Conservation (phyloP, 2,888 invertebrate genomes). For the Athalia cordata region DNA sequence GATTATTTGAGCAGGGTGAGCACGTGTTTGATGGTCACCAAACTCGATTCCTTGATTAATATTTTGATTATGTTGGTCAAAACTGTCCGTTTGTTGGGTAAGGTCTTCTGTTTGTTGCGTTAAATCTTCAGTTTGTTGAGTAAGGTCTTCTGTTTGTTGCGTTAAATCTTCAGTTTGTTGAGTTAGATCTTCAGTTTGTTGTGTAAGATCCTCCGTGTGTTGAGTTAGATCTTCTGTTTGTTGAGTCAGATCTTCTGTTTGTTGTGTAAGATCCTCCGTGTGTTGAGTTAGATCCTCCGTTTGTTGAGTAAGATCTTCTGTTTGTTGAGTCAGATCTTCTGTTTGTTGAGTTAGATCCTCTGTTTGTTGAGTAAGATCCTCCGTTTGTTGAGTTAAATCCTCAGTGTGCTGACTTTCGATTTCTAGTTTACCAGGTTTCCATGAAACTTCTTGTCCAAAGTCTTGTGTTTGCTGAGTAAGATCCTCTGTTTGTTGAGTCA, state of each 20-base stretch:
- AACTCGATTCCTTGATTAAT: slow-evolving; percentile 47
- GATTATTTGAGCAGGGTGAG: not conserved
- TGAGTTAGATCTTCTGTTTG: slow-evolving; percentile 53
- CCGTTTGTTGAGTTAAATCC: slow-evolving; percentile 51
- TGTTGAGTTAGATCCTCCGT: slow-evolving; percentile 52
- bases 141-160: slow-evolving; percentile 66
- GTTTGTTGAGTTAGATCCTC: slow-evolving; percentile 57
- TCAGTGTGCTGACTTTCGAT: slow-evolving; percentile 43
- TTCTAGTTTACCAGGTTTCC: slow-evolving; percentile 13
- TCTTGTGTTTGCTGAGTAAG: slow-evolving; percentile 56
- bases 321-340: slow-evolving; percentile 20
- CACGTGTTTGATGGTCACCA: slow-evolving; percentile 11
- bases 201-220: slow-evolving; percentile 52
- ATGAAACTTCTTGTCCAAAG: slow-evolving; percentile 58
- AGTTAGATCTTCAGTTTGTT: slow-evolving; percentile 40
- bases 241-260: slow-evolving; percentile 50
- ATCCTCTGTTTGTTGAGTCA: slow-evolving; percentile 60
- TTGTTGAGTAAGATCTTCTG: slow-evolving; percentile 30
- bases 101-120: slow-evolving; percentile 54
- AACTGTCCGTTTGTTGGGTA: slow-evolving; percentile 50
- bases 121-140: slow-evolving; percentile 54
- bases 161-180: slow-evolving; percentile 58
- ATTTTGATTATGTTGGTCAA: slow-evolving; percentile 44
- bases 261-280: slow-evolving; percentile 63
- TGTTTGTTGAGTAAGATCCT: slow-evolving; percentile 49